These are phyloP conservation scores for Prinia subflava DNA, from an alignment of 2,113 vertebrate species.

Conservation along the genomic window DNA sequence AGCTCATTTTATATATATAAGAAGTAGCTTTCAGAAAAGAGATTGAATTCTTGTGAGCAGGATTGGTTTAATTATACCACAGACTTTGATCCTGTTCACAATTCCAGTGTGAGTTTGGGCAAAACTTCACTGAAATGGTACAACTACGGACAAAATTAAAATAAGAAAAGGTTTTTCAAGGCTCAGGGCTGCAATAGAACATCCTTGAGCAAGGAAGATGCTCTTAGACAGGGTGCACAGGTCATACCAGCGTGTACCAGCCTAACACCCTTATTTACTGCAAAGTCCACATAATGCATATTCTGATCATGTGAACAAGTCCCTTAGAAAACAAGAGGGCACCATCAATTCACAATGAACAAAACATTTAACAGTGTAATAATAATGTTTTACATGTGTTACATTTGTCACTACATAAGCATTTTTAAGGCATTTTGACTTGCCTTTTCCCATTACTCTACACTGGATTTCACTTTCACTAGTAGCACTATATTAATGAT, in stretches of 20 bases:
- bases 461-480: neutral
- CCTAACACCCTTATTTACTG: neutral
- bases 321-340: neutral
- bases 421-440: neutral
- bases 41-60: neutral
- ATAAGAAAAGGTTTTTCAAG: neutral
- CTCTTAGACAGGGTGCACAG: neutral
- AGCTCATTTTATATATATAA: neutral
- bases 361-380: neutral
- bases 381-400: neutral
- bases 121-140: neutral
- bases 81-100: conserved; percentile 10
- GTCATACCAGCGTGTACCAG: neutral
- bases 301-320: neutral
- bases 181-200: neutral
- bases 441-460: neutral
- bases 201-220: neutral
- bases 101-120: neutral
- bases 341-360: neutral
- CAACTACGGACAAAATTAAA: neutral
- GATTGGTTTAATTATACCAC: conserved; percentile 20
- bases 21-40: neutral
- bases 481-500: neutral
- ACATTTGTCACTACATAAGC: neutral
- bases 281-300: neutral